Conservation (phyloP, 1,140 invertebrate species). For the Portunus trituberculatus region DNA sequence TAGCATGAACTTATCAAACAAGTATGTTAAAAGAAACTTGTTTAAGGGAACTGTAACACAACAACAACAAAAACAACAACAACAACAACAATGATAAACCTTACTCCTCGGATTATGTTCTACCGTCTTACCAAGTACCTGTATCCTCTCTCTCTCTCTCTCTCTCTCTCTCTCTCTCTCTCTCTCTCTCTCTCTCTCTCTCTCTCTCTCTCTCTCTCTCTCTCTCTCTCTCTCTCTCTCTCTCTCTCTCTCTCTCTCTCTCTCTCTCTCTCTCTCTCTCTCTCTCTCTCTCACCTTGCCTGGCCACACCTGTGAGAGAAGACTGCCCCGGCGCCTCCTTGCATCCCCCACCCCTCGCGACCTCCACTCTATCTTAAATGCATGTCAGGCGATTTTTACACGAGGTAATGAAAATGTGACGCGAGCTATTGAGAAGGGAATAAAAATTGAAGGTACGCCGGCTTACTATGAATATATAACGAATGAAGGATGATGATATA, state of each 20-base stretch:
- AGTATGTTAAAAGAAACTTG: too few relatives aligned
- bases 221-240: not conserved
- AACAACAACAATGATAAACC: too few relatives aligned
- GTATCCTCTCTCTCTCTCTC: not conserved
- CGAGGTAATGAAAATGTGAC: conserved; percentile 22
- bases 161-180: not conserved
- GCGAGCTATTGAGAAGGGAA: conserved; percentile 2
- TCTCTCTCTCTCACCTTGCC: not conserved
- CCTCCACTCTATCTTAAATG: conserved; percentile 1
- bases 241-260: not conserved
- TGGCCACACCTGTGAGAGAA: too few relatives aligned
- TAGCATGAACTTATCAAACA: too few relatives aligned
- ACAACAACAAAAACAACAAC: too few relatives aligned
- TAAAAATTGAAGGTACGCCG: not conserved
- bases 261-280: not conserved
- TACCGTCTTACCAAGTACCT: not conserved
- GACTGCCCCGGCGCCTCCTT: too few relatives aligned
- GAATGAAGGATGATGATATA: conserved; percentile 14
- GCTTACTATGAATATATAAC: conserved; percentile 23
- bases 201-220: not conserved
- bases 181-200: not conserved
- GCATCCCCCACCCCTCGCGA: not conserved
- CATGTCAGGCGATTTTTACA: not conserved
- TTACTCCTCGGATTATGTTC: too few relatives aligned
- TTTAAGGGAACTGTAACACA: too few relatives aligned